Conservation (phyloP, 30 jellyfish, hydroid and myxozoan species). For the Aurelia sp. region DNA sequence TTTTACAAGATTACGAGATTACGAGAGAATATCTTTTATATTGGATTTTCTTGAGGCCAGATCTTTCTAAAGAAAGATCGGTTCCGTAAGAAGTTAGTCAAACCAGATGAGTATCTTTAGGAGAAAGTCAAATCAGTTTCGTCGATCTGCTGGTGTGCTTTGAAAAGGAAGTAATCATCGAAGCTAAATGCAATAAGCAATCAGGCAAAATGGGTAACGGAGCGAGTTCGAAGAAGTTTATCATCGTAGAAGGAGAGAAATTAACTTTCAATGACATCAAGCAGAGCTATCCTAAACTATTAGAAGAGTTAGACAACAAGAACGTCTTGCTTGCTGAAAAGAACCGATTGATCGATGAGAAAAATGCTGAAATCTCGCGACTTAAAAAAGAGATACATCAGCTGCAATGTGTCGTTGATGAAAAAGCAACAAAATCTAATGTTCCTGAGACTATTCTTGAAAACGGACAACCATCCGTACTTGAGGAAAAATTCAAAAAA, state of each 20-base stretch:
- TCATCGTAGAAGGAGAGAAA: slow-evolving; percentile 79
- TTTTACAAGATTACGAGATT: background rate
- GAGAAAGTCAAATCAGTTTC: no score
- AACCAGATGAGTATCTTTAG: no score
- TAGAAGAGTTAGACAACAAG: slow-evolving; percentile 60
- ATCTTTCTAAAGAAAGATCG: background rate
- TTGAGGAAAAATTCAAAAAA: slow-evolving; percentile 24
- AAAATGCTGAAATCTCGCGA: slow-evolving; percentile 54
- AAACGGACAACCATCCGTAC: slow-evolving; percentile 21
- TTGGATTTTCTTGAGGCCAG: background rate
- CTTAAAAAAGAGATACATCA: slow-evolving; percentile 82
- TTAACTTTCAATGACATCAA: slow-evolving; percentile 52
- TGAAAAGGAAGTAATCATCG: no score
- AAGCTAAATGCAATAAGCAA: background rate
- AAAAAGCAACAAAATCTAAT: slow-evolving; percentile 38
- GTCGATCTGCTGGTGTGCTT: no score
- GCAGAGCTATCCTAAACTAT: slow-evolving; percentile 67
- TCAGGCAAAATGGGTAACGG: slow-evolving; percentile 89
- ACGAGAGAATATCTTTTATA: background rate
- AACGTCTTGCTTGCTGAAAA: slow-evolving; percentile 59
- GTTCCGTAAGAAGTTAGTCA: background rate
- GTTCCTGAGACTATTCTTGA: slow-evolving; percentile 36
- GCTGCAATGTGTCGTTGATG: slow-evolving; percentile 81
- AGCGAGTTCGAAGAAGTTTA: slow-evolving; percentile 69
- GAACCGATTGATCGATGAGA: slow-evolving; percentile 52